Conservation (phyloP, 2,113 vertebrate genomes). For the Prochilodus magdalenae region DNA sequence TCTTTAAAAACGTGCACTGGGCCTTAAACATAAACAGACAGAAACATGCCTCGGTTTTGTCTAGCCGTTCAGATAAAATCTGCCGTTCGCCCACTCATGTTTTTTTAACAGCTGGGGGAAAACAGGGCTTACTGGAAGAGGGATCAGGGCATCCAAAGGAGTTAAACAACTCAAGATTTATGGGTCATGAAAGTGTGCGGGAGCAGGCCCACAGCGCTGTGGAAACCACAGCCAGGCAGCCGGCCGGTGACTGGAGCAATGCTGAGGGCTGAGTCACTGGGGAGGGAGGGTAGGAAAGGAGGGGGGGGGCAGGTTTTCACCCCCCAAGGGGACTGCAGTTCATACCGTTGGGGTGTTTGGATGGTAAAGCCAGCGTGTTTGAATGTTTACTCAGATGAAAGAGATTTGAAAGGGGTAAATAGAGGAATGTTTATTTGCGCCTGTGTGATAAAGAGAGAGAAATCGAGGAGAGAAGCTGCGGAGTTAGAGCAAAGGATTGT, state of each 20-base stretch:
- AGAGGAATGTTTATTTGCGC: not conserved
- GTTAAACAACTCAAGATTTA: slow-evolving; percentile 79
- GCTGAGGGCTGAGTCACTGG: slow-evolving; percentile 73
- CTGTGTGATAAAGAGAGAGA: not conserved
- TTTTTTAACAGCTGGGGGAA: slow-evolving; percentile 39
- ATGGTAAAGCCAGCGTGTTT: not conserved
- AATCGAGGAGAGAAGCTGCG: slow-evolving; percentile 4
- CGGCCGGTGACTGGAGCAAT: slow-evolving; percentile 73
- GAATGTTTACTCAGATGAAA: not conserved
- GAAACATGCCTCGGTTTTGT: slow-evolving; percentile 49
- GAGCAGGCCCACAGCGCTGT: slow-evolving; percentile 58
- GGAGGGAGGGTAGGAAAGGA: slow-evolving; percentile 24
- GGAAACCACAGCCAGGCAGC: slow-evolving; percentile 64
- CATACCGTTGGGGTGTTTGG: slow-evolving; percentile 14
- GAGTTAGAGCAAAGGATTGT: not conserved
- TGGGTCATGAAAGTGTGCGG: slow-evolving; percentile 73
- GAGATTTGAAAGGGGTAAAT: slow-evolving; percentile 4
- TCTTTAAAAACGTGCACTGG: not conserved
- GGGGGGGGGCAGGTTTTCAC: not conserved
- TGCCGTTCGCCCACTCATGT: slow-evolving; percentile 48
- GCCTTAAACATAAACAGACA: slow-evolving; percentile 36
- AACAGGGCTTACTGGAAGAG: slow-evolving; percentile 77
- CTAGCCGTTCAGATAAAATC: slow-evolving; percentile 67
- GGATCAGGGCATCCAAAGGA: slow-evolving; percentile 78
- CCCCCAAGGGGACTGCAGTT: not conserved